Evolutionary conservation across 1,140 invertebrate species (phyloP).

Genomic region (Drepana arcuata): DNA sequence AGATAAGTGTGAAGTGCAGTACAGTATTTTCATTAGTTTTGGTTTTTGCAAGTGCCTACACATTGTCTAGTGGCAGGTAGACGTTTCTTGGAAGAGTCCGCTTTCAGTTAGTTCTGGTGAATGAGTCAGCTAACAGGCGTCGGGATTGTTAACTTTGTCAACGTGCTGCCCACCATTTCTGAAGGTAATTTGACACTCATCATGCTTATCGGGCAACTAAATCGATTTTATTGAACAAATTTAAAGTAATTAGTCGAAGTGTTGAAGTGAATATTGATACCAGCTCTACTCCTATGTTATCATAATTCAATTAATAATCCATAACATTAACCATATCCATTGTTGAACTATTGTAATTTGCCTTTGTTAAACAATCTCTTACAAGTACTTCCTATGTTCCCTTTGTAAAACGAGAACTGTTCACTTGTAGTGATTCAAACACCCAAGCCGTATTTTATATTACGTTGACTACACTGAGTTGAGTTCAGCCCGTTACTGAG

Average conservation of each 20-base stretch:
- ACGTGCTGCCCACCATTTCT: conserved; percentile 64
- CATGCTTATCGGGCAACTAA: no score
- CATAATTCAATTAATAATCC: conserved; percentile 4
- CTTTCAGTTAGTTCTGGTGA: conserved; percentile 52
- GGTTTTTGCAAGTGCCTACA: conserved; percentile 17
- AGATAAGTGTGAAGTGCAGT: conserved; percentile 44
- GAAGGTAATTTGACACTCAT: conserved; percentile 56
- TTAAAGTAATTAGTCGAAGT: no score
- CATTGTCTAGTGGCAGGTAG: conserved; percentile 23
- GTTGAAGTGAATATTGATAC: no score
- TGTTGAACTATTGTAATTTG: conserved; percentile 8
- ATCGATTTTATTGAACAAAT: no score
- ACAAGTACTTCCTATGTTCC: conserved; percentile 4
- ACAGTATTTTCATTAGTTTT: conserved; percentile 38
- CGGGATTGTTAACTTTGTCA: conserved; percentile 65
- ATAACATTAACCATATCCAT: conserved; percentile 10
- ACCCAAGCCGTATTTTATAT: conserved; percentile 21
- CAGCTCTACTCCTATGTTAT: no score
- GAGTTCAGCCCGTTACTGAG: no score
- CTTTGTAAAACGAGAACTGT: conserved; percentile 5
- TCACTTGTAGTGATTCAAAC: conserved; percentile 29
- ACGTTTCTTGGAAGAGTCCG: conserved; percentile 35
- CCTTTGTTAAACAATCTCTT: conserved; percentile 8
- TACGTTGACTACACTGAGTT: no score
- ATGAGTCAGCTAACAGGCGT: conserved; percentile 68